Percentiles rank a stretch among this genome's conserved stretches.
These are phyloP conservation scores for Oligia latruncula DNA, from an alignment of 2,888 invertebrate genomes.

Conservation along the genomic window DNA sequence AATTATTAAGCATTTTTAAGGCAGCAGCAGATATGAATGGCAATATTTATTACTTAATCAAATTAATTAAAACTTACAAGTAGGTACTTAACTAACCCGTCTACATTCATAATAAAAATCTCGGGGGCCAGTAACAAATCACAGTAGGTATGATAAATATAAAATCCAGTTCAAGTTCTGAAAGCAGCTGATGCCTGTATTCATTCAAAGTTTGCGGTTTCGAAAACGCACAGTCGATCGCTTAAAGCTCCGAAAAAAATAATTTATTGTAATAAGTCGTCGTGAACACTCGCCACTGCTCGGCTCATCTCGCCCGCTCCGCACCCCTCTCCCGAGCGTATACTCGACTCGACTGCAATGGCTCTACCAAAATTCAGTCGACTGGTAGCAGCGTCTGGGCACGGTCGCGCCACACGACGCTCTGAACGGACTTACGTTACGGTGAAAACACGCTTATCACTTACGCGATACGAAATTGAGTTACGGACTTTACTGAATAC, in stretches of 20 bases:
- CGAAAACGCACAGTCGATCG: constrained; percentile 82
- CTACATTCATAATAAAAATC: neutral
- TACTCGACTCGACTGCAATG: constrained; percentile 87
- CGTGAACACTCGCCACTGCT: constrained; percentile 89
- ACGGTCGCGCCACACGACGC: constrained; percentile 88
- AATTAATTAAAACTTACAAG: neutral
- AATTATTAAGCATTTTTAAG: constrained; percentile 30
- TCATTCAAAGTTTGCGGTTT: constrained; percentile 84
- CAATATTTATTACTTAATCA: neutral
- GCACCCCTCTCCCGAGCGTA: constrained; percentile 81
- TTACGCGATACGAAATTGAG: constrained; percentile 77
- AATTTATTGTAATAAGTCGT: constrained; percentile 89
- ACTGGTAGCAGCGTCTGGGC: constrained; percentile 86
- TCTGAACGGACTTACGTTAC: constrained; percentile 82
- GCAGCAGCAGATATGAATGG: neutral
- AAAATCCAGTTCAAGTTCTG: constrained; percentile 54
- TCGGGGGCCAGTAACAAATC: constrained; percentile 12
- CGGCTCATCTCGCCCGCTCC: constrained; percentile 85
- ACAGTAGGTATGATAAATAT: constrained; percentile 38
- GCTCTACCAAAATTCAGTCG: constrained; percentile 86
- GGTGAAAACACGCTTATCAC: constrained; percentile 86
- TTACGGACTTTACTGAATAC: constrained; percentile 67
- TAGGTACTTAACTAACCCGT: neutral
- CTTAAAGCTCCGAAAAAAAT: constrained; percentile 87
- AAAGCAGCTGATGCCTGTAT: constrained; percentile 79